Base-by-base conservation (phyloP, 2,113 vertebrate species). In the Amblyopsis rosae region DNA sequence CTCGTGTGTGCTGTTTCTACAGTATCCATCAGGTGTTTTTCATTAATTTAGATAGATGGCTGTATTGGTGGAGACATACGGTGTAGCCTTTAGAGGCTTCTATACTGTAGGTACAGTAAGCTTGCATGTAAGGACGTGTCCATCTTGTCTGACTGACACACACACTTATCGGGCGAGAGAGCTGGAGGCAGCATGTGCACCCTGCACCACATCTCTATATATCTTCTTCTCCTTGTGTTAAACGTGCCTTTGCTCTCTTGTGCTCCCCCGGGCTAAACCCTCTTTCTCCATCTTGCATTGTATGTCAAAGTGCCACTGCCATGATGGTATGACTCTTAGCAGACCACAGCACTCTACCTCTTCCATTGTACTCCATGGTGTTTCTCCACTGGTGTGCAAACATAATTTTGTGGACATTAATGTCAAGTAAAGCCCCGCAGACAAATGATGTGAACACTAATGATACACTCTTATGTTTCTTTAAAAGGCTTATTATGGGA, bases 51-150 rank as follows among this genome's bases (percentile, higher is more conserved):
- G 49, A 12, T 13, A 12, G 49, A 50, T 13, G n/a, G 12, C 17
- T 54, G 3, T n/a, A 54, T 8, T 57, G 16, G 15, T 51, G 3
- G 17, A 15, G 33, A 13, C 15, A 41, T 26, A 26, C 26, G 26
- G 26, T 26, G 26, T 26, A 48, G 61, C 60, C 77, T 65, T 64
- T 54, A 63, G 58, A 59, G 26, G 75, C 68, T 26, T 50, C 3
- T 56, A 33, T 47, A 13, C 19, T 19, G 26, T 26, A 26, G 26
- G 26, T 26, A 26, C 26, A 17, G 46, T 64, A 49, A 53, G 41
- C 58, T 70, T 79, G 70, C 76, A 32, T 73, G 75, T 80, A 53
- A 67, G 9, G 60, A 68, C 74, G 53, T 69, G 81, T 69, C 67
- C 65, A 26, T 58, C 16, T 71, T 33, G 62, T 1, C 17, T 32